A percentile compares a stretch with the other conserved stretches of the same genome.
These are phyloP conservation scores for Osmerus mordax DNA, from an alignment of 2,113 vertebrate species.

Conservation along the genomic window DNA sequence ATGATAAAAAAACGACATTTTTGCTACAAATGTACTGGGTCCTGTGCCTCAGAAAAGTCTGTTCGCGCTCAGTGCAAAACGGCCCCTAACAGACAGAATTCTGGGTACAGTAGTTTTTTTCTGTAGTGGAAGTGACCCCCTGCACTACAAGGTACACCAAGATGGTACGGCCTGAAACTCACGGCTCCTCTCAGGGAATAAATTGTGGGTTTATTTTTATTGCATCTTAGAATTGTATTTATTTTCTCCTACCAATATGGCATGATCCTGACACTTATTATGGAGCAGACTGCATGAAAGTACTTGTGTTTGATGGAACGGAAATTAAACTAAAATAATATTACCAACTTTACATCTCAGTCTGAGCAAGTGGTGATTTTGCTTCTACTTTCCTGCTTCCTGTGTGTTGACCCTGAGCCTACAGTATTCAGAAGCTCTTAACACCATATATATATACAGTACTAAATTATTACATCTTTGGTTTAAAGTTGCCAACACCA, in stretches of 20 bases:
- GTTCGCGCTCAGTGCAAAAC: constrained; percentile 55
- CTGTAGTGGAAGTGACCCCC: not conserved
- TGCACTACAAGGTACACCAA: constrained; percentile 1
- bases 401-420: constrained; percentile 10
- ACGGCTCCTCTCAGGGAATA: constrained; percentile 5
- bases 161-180: constrained; percentile 22
- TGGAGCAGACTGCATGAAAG: not conserved
- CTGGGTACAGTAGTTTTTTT: constrained; percentile 51
- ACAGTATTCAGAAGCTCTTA: constrained; percentile 48
- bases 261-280: too few relatives aligned
- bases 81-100: constrained; percentile 53
- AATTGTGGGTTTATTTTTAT: not conserved
- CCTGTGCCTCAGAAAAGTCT: constrained; percentile 67
- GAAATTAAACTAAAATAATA: constrained; percentile 4
- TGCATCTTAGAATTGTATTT: not conserved
- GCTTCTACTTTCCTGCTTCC: constrained; percentile 52
- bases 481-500: not conserved
- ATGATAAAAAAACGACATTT: constrained; percentile 42
- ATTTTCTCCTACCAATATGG: not conserved
- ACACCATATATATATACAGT: constrained; percentile 40
- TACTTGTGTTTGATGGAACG: not conserved
- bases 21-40: constrained; percentile 92
- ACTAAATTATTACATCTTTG: constrained; percentile 27
- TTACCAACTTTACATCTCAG: constrained; percentile 53
- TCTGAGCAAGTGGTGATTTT: constrained; percentile 48